phyloP scores from a whole-genome alignment of 1,140 invertebrate species.

The Pteromalus puparum region DNA sequence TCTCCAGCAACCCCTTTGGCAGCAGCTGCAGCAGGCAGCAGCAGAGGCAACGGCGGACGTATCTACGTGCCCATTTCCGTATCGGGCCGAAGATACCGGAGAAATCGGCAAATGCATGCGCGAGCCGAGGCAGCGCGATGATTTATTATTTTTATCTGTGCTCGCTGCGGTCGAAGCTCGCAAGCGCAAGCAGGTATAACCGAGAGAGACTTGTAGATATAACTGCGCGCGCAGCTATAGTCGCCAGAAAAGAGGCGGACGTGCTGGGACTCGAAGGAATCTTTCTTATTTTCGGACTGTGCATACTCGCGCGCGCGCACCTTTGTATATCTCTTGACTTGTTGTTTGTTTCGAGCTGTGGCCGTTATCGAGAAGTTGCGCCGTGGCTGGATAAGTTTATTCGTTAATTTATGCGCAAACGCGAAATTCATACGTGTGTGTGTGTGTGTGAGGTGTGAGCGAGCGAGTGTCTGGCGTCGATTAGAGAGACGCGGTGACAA shows the following conservation, averaged over 20 bases:
- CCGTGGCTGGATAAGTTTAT: too few species aligned
- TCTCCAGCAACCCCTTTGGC: conserved; percentile 40
- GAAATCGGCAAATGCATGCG: conserved; percentile 67
- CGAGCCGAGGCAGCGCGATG: conserved; percentile 56
- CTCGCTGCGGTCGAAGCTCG: conserved; percentile 4
- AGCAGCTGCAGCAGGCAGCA: neutral
- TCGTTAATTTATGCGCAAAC: too few species aligned
- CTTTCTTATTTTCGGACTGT: neutral
- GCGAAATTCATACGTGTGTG: neutral
- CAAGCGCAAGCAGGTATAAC: neutral
- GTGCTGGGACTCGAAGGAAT: neutral
- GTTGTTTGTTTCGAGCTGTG: too few species aligned
- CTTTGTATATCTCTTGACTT: neutral
- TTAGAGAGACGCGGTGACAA: conserved; percentile 4
- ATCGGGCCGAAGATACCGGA: conserved; percentile 65
- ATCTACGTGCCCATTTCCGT: conserved; percentile 68
- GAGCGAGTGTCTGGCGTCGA: neutral
- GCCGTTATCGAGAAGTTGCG: too few species aligned
- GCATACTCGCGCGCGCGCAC: too few species aligned
- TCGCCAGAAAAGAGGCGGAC: neutral
- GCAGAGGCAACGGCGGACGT: conserved; percentile 48
- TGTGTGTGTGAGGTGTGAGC: too few species aligned
- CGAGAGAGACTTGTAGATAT: neutral
- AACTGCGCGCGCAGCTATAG: neutral
- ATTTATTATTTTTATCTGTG: conserved; percentile 73